These are phyloP conservation scores for Rhinophrynus dorsalis DNA, from an alignment of 2,797 vertebrate genomes.

Conservation along the genomic window DNA sequence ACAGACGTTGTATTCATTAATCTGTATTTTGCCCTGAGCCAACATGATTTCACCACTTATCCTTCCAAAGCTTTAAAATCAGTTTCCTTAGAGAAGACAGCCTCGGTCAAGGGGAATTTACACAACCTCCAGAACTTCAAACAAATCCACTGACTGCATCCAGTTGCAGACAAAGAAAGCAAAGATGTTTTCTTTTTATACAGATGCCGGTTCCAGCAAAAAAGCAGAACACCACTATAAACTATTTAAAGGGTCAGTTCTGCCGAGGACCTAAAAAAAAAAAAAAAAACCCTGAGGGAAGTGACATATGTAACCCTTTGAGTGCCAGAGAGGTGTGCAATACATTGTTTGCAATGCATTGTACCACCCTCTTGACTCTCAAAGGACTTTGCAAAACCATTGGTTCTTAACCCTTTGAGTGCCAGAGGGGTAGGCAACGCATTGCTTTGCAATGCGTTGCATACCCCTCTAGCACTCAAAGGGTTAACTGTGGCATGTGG, in stretches of 20 bases:
- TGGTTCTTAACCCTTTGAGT: too few species aligned
- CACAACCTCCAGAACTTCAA: constrained; percentile 46
- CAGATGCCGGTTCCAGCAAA: constrained; percentile 29
- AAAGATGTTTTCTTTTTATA: constrained; percentile 39
- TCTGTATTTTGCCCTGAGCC: constrained; percentile 33
- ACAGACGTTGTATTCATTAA: constrained; percentile 16
- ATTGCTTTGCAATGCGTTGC: too few species aligned
- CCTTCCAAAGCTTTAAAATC: constrained; percentile 41
- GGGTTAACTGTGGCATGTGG: too few species aligned
- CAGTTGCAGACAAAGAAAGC: constrained; percentile 39
- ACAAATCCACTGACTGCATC: constrained; percentile 29
- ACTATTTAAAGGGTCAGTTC: constrained; percentile 6
- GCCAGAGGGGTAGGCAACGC: too few species aligned
- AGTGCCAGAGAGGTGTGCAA: too few species aligned
- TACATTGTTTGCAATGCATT: too few species aligned
- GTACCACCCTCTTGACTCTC: too few species aligned
- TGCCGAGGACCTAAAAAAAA: too few species aligned
- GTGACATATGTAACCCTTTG: too few species aligned
- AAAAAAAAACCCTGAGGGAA: too few species aligned
- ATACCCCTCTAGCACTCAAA: too few species aligned
- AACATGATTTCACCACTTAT: constrained; percentile 36
- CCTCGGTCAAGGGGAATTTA: constrained; percentile 43
- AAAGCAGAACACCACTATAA: constrained; percentile 3
- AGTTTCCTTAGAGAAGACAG: constrained; percentile 31
- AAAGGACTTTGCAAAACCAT: too few species aligned